Base-by-base conservation (phyloP, 1,140 invertebrate genomes). In the Centruroides vittatus region DNA sequence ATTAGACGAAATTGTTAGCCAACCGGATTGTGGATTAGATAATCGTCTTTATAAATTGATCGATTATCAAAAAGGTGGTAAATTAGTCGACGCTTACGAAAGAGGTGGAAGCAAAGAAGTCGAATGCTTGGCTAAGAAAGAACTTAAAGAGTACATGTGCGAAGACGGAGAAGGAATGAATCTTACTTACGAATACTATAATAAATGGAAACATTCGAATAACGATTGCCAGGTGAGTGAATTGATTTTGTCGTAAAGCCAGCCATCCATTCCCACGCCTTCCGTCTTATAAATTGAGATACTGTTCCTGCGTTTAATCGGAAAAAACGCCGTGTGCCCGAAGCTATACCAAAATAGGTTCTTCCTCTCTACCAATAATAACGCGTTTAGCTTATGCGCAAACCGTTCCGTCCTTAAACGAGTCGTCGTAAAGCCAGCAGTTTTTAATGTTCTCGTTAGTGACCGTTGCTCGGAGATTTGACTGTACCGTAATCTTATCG, bases 31-130 rank as follows among this genome's bases (percentile, higher is more conserved):
- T 8, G 58, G 60, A 49, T 34, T 60, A 13, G n/a, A 48, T 6
- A 41, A 41, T 41, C 50, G 87, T 69, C 77, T 93, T 0, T 93
- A 93, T 68, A 84, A 85, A 70, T 73, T 93, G 53, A 88, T 88
- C 6, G 88, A 93, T 75, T 93, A 90, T 71, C 91, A 92, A 70
- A 88, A 91, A 74, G 70, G 68, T 3, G 62, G 62, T 1, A 46
- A 35, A 0, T 52, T 64, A 12, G 55, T 61, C 13, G 62, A 64
- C 4, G 9, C 57, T 3, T 63, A 57, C 13, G 34, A 59, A 0
- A 48, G 55, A 3, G 62, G 59, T 7, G 62, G 62, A 12, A 47
- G 55, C 11, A 59, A 60, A 23, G 62, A 60, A 41, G 51, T 63
- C 3, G 62, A 63, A 35, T 57, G 41, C 6, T 53, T 63, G 1